These are phyloP conservation scores for Embiotoca jacksoni DNA, from an alignment of 2,113 vertebrate genomes.

Conservation along the genomic window DNA sequence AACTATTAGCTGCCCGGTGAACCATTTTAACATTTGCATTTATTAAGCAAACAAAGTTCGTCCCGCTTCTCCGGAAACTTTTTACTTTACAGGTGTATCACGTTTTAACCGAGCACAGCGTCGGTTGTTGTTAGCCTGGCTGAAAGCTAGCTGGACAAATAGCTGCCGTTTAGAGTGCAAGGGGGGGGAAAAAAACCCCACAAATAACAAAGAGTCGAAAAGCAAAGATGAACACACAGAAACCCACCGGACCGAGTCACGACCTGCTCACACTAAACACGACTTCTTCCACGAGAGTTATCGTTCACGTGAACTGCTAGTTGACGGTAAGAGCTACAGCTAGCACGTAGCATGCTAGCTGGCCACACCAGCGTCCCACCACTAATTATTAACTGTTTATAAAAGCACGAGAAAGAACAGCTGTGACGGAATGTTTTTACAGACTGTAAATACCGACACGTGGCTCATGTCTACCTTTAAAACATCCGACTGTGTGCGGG, in stretches of 20 bases:
- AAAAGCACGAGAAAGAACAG: neutral
- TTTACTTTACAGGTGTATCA: too few species aligned
- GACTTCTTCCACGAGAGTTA: too few species aligned
- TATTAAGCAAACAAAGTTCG: too few species aligned
- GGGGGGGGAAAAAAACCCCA: too few species aligned
- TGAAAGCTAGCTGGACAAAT: neutral
- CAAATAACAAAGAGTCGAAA: too few species aligned
- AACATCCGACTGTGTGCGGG: conserved; percentile 29
- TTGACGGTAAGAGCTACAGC: neutral
- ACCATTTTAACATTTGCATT: too few species aligned
- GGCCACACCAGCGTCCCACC: conserved; percentile 1
- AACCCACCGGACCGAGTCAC: fast-evolving
- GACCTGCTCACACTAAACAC: fast-evolving
- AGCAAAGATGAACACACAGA: too few species aligned
- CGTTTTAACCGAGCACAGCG: too few species aligned
- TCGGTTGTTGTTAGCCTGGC: conserved; percentile 40
- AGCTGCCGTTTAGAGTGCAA: too few species aligned
- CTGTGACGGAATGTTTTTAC: neutral
- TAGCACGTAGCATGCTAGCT: conserved; percentile 34
- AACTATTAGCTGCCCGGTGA: neutral
- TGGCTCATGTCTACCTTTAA: conserved; percentile 54
- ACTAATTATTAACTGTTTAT: neutral
- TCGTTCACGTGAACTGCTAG: neutral
- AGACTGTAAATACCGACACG: neutral
- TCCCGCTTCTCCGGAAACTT: too few species aligned